Evolutionary conservation across 2,113 vertebrate species (phyloP), one percentile per base, ranked within the genome.

Genomic region (Erythrocercus mccallii): DNA sequence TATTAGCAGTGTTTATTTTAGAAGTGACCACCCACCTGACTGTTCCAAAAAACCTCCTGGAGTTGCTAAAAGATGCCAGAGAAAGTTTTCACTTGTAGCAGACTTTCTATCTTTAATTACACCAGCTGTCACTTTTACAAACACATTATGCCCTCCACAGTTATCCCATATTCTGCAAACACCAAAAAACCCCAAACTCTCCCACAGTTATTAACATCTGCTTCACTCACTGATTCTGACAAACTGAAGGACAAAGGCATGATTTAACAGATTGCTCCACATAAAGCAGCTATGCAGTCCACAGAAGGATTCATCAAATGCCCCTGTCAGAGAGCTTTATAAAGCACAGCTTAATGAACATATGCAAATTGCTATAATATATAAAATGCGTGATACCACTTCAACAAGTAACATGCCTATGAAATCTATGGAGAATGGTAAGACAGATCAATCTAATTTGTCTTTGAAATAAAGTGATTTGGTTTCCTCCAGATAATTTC

Each of bases 301-400:
- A 87, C 19, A 1, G 74, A 81, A 93, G 64, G 94, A 95, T 93
- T 90, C 94, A 93, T 57, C 93, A 94, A 95, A 89, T 79, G 61
- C 40, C 94, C 65, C 81, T 91, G 85, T 94, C 94, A 96, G 80
- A 94, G 97, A 93, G 94, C 89, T 95, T 97, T 77, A 90, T 57
- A 94, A 84, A 91, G 82, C 37, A 23, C 56, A 91, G 93, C 86
- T 96, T 97, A 97, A 98, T 96, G 96, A 97, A 94, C 6, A 31
- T 42, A 97, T 89, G 95, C 94, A 97, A 96, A 98, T 93, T 92
- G 84, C 86, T 95, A 3, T 92, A 92, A 96, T 93, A 91, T 24
- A 96, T 88, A 96, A 98, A 98, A 97, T 56, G 72, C 47, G 91
- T 95, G 88, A 91, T 90, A 89, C 82, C 48, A 80, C 91, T 97